Base-by-base conservation (phyloP, 2,888 invertebrate species). In the Osmoderma eremita region DNA sequence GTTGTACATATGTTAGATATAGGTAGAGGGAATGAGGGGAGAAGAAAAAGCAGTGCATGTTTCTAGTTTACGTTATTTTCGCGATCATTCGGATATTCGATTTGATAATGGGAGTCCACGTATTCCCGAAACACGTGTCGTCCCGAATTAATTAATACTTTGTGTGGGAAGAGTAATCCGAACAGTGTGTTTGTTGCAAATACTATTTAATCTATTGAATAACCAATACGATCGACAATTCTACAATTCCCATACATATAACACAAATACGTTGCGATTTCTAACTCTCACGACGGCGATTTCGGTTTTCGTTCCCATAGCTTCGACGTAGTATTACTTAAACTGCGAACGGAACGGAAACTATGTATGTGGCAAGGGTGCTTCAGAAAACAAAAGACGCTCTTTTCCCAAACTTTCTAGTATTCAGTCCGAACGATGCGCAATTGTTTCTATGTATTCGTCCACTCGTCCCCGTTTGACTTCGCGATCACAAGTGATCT, bases 391-490 rank as follows among this genome's bases (percentile, higher is more conserved):
- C 39, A 20, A 56, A 56, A 36, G 41, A 41, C 56, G 56, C 41
- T 56, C 56, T 56, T 56, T 48, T 56, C 56, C 56, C 56, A 56
- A 56, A 56, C 56, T 56, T 41, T 56, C 56, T 56, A 56, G 56
- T 41, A 41, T 56, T 24, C 56, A 30, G 30, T 30, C 30, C 30
- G 30, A 30, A 5, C 10, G 30, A 6, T 30, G 30, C 30, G 10
- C 30, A 30, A 30, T 30, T 30, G 30, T 30, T 30, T 6, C n/a
- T n/a, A n/a, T n/a, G n/a, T n/a, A n/a, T n/a, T n/a, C n/a, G n/a
- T n/a, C n/a, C 50, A 24, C 50, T 50, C 24, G 50, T n/a, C 24
- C 38, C 38, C 38, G 30, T 53, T 53, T 38, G 13, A 17, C 17
- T 53, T 53, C 53, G 22, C 53, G 53, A 53, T 53, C 36, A 13